These are phyloP conservation scores for Ciconia nigra DNA, from an alignment of 2,797 vertebrate species.

Conservation along the genomic window DNA sequence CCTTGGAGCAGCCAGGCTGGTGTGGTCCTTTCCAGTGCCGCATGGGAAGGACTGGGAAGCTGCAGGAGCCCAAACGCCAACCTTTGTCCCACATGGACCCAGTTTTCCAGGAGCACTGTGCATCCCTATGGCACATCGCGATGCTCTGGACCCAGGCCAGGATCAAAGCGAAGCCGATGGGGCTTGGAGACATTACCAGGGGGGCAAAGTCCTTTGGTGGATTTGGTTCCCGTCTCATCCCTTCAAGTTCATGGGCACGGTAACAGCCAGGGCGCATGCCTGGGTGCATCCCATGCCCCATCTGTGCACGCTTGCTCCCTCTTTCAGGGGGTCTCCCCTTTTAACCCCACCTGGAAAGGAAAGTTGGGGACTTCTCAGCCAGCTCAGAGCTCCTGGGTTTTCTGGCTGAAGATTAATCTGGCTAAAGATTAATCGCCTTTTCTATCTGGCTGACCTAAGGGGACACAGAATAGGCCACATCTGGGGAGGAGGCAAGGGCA, in stretches of 20 bases:
- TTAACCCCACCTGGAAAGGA: background rate
- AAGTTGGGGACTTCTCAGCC: background rate
- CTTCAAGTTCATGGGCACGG: fast-evolving
- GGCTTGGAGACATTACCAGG: background rate
- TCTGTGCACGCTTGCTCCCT: fast-evolving
- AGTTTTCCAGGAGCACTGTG: background rate
- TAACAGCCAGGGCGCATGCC: fast-evolving
- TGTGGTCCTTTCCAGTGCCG: background rate
- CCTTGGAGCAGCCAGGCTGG: background rate
- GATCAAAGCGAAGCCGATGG: background rate
- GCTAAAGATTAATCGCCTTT: background rate
- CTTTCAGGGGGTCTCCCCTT: background rate
- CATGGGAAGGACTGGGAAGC: background rate
- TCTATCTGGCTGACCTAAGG: background rate
- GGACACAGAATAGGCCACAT: background rate
- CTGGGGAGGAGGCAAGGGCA: background rate
- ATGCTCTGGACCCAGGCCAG: background rate
- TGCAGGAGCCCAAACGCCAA: background rate
- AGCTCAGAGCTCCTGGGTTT: background rate
- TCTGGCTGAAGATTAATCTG: background rate
- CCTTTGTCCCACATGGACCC: fast-evolving
- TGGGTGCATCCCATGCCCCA: background rate
- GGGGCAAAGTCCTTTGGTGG: background rate
- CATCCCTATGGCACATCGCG: fast-evolving
- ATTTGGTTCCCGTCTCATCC: background rate